A percentile compares a stretch with the other conserved stretches of the same genome.
These are phyloP conservation scores for Genyomyrus donnyi DNA, from an alignment of 2,113 vertebrate species.

Conservation along the genomic window DNA sequence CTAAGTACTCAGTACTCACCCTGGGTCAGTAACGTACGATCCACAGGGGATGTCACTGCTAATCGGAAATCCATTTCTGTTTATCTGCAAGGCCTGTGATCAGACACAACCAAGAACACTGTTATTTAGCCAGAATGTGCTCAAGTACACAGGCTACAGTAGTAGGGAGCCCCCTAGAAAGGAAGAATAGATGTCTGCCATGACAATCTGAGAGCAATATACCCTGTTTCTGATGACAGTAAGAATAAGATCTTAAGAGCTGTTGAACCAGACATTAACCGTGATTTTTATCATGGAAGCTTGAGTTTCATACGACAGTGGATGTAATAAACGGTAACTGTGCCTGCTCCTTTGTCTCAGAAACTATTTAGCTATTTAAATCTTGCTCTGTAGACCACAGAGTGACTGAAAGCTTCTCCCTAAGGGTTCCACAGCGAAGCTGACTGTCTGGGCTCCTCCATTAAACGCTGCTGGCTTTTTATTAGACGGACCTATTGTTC, in stretches of 20 bases:
- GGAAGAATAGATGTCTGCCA: not conserved
- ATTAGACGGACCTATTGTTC: not conserved
- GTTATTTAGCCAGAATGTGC: not conserved
- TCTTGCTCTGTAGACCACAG: not conserved
- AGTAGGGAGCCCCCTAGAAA: not conserved
- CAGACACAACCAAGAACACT: not conserved
- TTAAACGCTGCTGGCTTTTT: not conserved
- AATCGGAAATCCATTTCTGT: not conserved
- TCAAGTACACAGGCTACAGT: not conserved
- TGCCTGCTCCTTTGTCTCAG: not conserved
- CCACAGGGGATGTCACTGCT: not conserved
- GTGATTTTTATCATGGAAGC: not conserved
- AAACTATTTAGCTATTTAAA: not conserved
- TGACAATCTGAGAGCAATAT: not conserved
- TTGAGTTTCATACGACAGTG: not conserved
- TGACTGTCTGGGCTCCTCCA: not conserved
- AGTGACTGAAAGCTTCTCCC: not conserved
- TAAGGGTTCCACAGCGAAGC: not conserved
- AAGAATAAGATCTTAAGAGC: not conserved
- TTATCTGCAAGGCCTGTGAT: not conserved
- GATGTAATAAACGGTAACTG: not conserved
- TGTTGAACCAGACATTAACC: not conserved
- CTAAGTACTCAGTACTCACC: not conserved
- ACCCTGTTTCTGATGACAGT: not conserved
- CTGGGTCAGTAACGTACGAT: not conserved